Conservation (phyloP, 1,140 invertebrate species). For the Danaus melanippus region DNA sequence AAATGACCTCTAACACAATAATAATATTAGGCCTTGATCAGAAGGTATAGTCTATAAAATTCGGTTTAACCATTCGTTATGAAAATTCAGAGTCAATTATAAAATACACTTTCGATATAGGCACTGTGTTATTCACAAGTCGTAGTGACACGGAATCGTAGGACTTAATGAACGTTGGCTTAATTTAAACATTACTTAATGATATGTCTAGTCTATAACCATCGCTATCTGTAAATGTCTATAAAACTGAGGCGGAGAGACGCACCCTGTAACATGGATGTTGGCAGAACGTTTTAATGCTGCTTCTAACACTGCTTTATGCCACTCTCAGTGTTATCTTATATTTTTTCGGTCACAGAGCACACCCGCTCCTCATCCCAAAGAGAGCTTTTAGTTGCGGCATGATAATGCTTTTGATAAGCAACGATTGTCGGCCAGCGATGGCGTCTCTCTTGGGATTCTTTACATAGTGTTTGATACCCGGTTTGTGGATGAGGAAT, state of each 20-base stretch:
- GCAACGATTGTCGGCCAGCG: conserved; percentile 82
- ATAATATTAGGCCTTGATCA: conserved; percentile 13
- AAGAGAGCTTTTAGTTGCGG: conserved; percentile 89
- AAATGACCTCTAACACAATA: conserved; percentile 4
- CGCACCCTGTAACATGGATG: conserved; percentile 25
- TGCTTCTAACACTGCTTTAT: not conserved
- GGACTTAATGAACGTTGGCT: conserved; percentile 22
- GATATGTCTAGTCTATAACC: conserved; percentile 42
- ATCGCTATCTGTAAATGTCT: conserved; percentile 29
- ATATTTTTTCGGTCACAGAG: conserved; percentile 75
- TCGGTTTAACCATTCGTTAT: conserved; percentile 19
- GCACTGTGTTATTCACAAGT: conserved; percentile 23
- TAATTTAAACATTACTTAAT: conserved; percentile 27
- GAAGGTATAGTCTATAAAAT: conserved; percentile 22
- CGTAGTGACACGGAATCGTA: conserved; percentile 25
- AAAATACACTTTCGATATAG: conserved; percentile 21
- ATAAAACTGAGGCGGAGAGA: conserved; percentile 35
- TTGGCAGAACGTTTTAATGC: conserved; percentile 8
- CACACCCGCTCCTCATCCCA: conserved; percentile 84
- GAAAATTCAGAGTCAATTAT: conserved; percentile 8
- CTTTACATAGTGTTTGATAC: conserved; percentile 86
- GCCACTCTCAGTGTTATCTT: not conserved
- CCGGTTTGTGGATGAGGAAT: conserved; percentile 89
- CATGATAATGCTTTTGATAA: conserved; percentile 86
- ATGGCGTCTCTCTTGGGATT: conserved; percentile 82